Conservation (phyloP, 2,797 vertebrate species). For the Cossypha dichroa region DNA sequence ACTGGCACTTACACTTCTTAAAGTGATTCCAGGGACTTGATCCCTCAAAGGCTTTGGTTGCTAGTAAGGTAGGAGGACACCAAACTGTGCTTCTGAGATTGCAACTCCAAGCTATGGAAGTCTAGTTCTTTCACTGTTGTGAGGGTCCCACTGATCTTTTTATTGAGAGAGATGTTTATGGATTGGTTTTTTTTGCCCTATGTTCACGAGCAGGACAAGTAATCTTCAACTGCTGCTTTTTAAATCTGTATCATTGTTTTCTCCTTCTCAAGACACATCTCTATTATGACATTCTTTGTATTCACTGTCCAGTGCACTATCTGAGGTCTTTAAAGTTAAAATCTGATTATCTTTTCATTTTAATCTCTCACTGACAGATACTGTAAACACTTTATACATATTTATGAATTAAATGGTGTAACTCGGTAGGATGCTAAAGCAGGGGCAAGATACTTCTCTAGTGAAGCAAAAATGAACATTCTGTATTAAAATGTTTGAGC, state of each 20-base stretch:
- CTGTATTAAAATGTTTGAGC: background rate
- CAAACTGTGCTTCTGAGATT: background rate
- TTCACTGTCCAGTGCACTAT: background rate
- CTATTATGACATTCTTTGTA: background rate
- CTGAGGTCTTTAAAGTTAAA: background rate
- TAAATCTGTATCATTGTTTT: background rate
- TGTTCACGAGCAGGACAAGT: background rate
- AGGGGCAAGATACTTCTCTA: background rate
- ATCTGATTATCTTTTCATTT: background rate
- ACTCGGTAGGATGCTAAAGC: background rate
- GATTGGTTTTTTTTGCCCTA: rapidly evolving
- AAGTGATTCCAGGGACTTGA: background rate
- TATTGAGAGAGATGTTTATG: background rate
- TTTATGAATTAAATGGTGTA: background rate
- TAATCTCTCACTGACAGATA: background rate
- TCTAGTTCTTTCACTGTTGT: background rate
- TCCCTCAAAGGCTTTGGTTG: background rate
- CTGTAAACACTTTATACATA: background rate
- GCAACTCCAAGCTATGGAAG: background rate
- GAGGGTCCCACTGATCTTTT: background rate
- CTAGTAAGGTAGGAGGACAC: background rate
- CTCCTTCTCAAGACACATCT: background rate
- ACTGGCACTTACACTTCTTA: background rate
- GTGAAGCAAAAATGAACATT: background rate
- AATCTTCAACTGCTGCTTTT: background rate